Percentiles rank a stretch among this genome's conserved stretches.
Evolutionary conservation across 2,797 vertebrate species (phyloP).

Genomic region (Sebastiscus albofasciatus): DNA sequence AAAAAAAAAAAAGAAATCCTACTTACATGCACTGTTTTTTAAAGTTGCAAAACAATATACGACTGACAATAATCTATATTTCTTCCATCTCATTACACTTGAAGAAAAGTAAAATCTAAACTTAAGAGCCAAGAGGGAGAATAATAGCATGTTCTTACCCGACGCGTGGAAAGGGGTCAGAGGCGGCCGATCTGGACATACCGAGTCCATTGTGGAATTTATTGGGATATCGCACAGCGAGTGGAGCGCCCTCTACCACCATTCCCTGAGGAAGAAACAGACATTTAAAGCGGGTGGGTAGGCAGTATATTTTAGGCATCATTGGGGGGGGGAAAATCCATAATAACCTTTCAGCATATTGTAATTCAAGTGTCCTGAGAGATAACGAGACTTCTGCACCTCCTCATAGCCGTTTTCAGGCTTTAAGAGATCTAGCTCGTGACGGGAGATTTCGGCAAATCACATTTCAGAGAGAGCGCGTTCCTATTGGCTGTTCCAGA

Average conservation of each 20-base stretch:
- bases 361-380: too few relatives aligned
- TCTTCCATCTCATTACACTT: too few relatives aligned
- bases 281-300: not conserved
- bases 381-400: too few relatives aligned
- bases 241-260: slow-evolving; percentile 63
- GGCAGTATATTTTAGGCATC: too few relatives aligned
- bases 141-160: slow-evolving; percentile 39
- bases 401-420: too few relatives aligned
- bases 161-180: slow-evolving; percentile 3
- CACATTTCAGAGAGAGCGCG: too few relatives aligned
- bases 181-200: slow-evolving; percentile 36
- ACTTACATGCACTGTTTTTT: not conserved
- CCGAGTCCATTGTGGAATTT: slow-evolving; percentile 45
- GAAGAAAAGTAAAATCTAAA: not conserved
- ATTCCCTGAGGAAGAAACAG: slow-evolving; percentile 55
- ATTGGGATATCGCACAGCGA: slow-evolving; percentile 74
- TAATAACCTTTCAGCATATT: too few relatives aligned
- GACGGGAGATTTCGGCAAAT: too few relatives aligned
- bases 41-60: not conserved
- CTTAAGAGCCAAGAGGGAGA: not conserved
- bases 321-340: too few relatives aligned
- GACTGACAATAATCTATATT: not conserved
- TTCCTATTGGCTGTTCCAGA: too few relatives aligned
- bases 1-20: not conserved
- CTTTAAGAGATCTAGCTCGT: too few relatives aligned